Conservation (phyloP, 2,797 vertebrate species). For the Babyrousa celebensis region DNA sequence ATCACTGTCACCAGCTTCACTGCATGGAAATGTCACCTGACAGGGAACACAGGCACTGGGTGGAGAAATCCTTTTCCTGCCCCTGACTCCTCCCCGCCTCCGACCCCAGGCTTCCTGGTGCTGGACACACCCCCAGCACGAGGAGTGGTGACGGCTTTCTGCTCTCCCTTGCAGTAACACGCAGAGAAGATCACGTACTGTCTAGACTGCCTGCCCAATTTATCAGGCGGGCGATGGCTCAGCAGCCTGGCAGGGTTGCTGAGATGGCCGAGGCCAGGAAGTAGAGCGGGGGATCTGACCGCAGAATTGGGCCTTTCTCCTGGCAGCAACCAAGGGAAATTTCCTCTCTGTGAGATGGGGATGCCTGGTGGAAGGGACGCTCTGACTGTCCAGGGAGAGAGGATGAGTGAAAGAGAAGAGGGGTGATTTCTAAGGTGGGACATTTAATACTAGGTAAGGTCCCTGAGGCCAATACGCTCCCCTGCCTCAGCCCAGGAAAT, state of each 20-base stretch:
- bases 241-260: neutral
- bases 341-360: neutral
- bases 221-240: neutral
- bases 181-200: neutral
- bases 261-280: neutral
- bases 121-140: neutral
- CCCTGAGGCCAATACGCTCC: neutral
- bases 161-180: neutral
- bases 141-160: neutral
- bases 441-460: neutral
- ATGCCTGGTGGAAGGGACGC: neutral
- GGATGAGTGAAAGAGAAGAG: neutral
- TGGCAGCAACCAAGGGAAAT: neutral
- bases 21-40: neutral
- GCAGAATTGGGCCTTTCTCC: neutral
- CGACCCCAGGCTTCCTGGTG: neutral
- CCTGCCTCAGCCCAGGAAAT: neutral
- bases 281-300: neutral
- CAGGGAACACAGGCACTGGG: neutral
- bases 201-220: constrained; percentile 18
- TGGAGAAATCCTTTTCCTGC: neutral
- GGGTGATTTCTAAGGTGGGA: neutral
- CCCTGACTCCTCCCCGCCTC: neutral
- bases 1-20: neutral
- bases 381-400: neutral